Conservation (phyloP, 2,888 invertebrate genomes). For the Dasypogon diadema region DNA sequence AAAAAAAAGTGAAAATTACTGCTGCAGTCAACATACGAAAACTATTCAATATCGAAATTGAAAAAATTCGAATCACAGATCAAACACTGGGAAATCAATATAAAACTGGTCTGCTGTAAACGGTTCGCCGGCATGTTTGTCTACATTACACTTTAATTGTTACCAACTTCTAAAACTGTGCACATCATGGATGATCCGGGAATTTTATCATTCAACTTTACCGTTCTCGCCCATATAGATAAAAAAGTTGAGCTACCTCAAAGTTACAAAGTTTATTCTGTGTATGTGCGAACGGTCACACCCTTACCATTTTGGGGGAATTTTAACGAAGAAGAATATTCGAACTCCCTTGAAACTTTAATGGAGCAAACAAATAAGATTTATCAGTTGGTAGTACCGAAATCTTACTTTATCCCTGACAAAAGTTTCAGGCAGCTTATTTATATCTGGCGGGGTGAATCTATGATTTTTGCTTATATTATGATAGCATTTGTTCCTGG, state of each 20-base stretch:
- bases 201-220: constrained; percentile 24
- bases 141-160: constrained; percentile 38
- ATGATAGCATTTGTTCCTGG: no score
- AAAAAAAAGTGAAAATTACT: constrained; percentile 32
- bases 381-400: constrained; percentile 1
- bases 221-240: not conserved
- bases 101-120: not conserved
- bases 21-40: constrained; percentile 35
- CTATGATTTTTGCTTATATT: not conserved
- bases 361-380: constrained; percentile 5
- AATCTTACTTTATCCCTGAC: not conserved
- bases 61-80: constrained; percentile 41
- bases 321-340: constrained; percentile 20
- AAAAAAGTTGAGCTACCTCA: constrained; percentile 12
- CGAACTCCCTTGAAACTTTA: not conserved
- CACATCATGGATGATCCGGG: constrained; percentile 23
- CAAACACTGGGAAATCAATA: constrained; percentile 31
- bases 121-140: constrained; percentile 10
- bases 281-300: constrained; percentile 11
- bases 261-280: constrained; percentile 14
- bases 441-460: not conserved
- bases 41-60: constrained; percentile 46
- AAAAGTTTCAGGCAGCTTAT: constrained; percentile 9
- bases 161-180: constrained; percentile 21
- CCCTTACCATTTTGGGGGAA: not conserved